Conservation (phyloP, 2,797 vertebrate species). For the Taeniopygia guttata region DNA sequence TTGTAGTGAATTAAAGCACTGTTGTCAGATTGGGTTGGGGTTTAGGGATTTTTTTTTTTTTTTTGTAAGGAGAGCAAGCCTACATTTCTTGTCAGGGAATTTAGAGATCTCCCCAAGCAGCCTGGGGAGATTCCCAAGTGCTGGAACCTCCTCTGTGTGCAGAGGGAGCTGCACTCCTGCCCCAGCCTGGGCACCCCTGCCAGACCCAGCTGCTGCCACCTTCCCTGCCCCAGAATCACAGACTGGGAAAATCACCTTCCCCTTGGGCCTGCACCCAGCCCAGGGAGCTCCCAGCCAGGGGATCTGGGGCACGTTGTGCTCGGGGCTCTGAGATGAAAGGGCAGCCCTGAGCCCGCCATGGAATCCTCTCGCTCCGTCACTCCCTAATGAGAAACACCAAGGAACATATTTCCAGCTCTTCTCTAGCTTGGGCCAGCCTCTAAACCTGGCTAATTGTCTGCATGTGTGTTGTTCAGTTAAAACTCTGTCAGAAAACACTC, state of each 20-base stretch:
- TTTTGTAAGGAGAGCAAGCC: not conserved
- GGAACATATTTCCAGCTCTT: constrained; percentile 16
- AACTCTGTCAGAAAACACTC: not conserved
- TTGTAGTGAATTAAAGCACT: not conserved
- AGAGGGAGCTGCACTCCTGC: not conserved
- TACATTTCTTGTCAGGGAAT: not conserved
- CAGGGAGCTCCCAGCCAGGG: rapidly evolving
- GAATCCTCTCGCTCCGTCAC: not conserved
- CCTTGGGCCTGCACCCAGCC: not conserved
- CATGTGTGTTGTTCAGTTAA: constrained; percentile 45
- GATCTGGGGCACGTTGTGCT: not conserved
- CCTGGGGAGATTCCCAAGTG: not conserved
- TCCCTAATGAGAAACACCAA: constrained; percentile 47
- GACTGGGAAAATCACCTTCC: not conserved
- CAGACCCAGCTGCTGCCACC: not conserved
- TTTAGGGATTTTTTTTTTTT: not conserved
- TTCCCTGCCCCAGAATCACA: rapidly evolving
- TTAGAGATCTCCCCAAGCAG: not conserved
- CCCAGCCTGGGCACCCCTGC: not conserved
- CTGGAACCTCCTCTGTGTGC: not conserved
- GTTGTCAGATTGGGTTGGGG: not conserved
- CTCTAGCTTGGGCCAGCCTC: not conserved
- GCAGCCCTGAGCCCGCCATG: not conserved
- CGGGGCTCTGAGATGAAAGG: constrained; percentile 43
- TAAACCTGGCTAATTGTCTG: constrained; percentile 50